These are phyloP conservation scores for Eudorcas thomsonii DNA, from an alignment of 2,113 vertebrate species.

Conservation along the genomic window DNA sequence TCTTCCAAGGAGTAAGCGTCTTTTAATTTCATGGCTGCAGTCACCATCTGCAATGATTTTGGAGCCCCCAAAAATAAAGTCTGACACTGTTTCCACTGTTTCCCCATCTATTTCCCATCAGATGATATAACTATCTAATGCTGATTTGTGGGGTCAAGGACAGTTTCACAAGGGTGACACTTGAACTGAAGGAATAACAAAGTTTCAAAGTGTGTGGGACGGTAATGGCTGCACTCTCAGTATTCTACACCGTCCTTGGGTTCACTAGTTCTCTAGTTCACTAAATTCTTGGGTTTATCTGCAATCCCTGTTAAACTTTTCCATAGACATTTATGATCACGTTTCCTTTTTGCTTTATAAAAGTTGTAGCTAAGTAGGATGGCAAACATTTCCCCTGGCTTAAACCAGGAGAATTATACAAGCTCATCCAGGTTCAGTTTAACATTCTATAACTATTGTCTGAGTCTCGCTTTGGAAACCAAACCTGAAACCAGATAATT, in stretches of 20 bases:
- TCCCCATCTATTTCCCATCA: too few species aligned
- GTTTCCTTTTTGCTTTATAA: background rate
- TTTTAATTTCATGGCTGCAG: too few species aligned
- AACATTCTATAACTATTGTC: slow-evolving; percentile 51
- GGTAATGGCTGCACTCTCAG: background rate
- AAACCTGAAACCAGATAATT: slow-evolving; percentile 67
- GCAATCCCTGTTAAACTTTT: background rate
- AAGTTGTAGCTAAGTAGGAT: background rate
- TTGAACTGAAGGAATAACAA: background rate
- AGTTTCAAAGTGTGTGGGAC: background rate
- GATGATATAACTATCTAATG: background rate
- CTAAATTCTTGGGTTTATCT: background rate
- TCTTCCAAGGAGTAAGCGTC: too few species aligned
- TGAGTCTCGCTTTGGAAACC: slow-evolving; percentile 53
- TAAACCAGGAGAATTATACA: slow-evolving; percentile 34
- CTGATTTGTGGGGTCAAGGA: background rate
- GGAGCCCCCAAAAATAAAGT: too few species aligned
- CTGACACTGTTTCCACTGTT: too few species aligned
- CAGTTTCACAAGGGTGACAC: background rate
- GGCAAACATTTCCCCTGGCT: background rate
- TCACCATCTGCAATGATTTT: too few species aligned
- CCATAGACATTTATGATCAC: background rate
- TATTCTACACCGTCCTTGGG: background rate
- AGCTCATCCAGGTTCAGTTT: background rate
- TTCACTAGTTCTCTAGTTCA: background rate